phyloP scores from a whole-genome alignment of 2,113 vertebrate species.

The Bothrops jararaca region DNA sequence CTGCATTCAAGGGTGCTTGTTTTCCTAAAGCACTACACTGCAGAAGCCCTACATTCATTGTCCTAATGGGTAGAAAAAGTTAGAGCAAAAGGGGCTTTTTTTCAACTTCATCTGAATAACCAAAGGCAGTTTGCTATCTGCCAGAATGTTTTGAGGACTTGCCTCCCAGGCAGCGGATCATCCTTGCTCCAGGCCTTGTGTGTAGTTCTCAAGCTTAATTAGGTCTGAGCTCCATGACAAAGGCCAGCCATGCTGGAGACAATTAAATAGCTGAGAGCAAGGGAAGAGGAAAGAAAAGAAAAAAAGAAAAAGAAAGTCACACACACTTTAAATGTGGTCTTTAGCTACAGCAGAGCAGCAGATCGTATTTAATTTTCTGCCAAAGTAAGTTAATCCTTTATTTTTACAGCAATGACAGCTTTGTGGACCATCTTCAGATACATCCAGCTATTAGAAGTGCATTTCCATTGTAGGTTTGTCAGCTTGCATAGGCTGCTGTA shows the following conservation, averaged over 20 bases:
- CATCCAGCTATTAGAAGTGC: background rate
- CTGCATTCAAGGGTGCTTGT: background rate
- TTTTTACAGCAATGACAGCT: background rate
- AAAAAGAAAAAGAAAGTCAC: background rate
- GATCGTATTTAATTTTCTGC: constrained; percentile 2
- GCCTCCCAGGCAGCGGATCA: background rate
- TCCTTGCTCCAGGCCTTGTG: background rate
- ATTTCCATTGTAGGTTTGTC: background rate
- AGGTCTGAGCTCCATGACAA: constrained; percentile 4
- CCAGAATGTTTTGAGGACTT: background rate
- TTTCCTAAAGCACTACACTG: background rate
- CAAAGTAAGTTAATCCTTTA: background rate
- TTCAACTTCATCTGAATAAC: background rate
- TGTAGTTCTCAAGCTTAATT: background rate
- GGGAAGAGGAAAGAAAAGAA: background rate
- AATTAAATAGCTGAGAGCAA: constrained; percentile 12
- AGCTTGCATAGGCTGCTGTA: background rate
- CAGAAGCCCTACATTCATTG: background rate
- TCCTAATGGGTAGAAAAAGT: background rate
- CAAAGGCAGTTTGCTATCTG: background rate
- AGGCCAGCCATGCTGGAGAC: background rate
- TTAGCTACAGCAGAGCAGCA: background rate
- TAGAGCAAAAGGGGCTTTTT: background rate
- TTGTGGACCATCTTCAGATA: background rate
- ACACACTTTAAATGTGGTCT: background rate